A percentile compares a stretch with the other conserved stretches of the same genome.
These are phyloP conservation scores for Chelonus formosanus DNA, from an alignment of 2,888 invertebrate species.

Conservation along the genomic window DNA sequence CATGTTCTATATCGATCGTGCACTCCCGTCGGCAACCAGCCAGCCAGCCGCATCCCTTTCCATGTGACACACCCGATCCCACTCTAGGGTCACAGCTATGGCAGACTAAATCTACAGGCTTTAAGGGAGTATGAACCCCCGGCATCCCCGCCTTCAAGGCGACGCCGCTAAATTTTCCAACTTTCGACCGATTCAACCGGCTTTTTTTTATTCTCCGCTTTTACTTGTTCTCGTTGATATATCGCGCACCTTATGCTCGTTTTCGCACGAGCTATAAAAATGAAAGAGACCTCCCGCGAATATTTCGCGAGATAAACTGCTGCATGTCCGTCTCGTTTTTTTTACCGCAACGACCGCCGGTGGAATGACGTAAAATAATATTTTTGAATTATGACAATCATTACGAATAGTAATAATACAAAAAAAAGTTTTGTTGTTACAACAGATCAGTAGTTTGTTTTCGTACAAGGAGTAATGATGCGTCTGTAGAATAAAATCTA, in stretches of 20 bases:
- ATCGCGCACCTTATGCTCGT: conserved; percentile 31
- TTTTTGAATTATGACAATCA: too few species aligned
- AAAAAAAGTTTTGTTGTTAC: too few species aligned
- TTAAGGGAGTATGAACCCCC: conserved; percentile 41
- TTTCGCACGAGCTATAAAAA: conserved; percentile 30
- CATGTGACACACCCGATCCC: conserved; percentile 35
- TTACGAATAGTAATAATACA: too few species aligned
- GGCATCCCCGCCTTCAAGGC: conserved; percentile 9
- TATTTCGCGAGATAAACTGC: conserved; percentile 6
- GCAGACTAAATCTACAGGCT: conserved; percentile 49
- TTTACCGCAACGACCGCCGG: too few species aligned
- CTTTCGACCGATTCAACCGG: conserved; percentile 38
- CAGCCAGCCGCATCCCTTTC: conserved; percentile 32
- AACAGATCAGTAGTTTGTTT: too few species aligned
- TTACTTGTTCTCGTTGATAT: conserved; percentile 28
- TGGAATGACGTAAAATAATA: too few species aligned
- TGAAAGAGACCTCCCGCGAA: conserved; percentile 3
- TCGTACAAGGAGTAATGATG: too few species aligned
- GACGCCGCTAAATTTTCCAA: conserved; percentile 38
- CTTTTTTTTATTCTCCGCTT: conserved; percentile 39
- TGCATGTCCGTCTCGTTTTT: background rate
- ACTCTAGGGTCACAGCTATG: conserved; percentile 43
- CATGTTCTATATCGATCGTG: conserved; percentile 41
- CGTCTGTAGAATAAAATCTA: too few species aligned
- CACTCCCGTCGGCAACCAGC: conserved; percentile 29